Base-by-base conservation (phyloP, 2,113 vertebrate species). In the Hylia prasina region DNA sequence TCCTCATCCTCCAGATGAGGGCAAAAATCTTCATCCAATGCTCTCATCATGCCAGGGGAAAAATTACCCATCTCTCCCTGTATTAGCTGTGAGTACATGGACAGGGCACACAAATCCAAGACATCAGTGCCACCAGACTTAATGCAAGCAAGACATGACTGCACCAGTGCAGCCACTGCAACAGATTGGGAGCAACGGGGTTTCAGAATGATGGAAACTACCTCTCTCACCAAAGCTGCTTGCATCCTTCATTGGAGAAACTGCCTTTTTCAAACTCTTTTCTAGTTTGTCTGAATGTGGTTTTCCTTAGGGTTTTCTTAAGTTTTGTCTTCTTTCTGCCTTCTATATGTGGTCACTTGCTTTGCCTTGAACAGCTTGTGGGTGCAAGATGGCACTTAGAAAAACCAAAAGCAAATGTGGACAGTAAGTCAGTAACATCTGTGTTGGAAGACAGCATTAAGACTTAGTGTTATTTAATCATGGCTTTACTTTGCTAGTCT, bases 401-500 rank as follows among this genome's bases (percentile, higher is more conserved):
- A 93, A 91, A 73, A 89, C 50, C 57, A 60, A 37, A 60, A 60
- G 69, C 47, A 90, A 95, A 82, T 44, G 54, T n/a, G 83, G 78
- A 91, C 44, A 70, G 60, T 31, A 94, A 95, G n/a, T 95, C 45
- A 90, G 42, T 87, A 84, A 91, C 54, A 60, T 56, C 60, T 87
- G 79, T 79, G 85, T 61, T 90, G 25, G 35, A 82, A 58, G 70
- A 70, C 68, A 95, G 48, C 93, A 72, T 93, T 95, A 87, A 58
- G 92, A 82, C 44, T 93, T 31, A 30, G 58, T 92, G 48, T 82
- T 93, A 85, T 83, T 94, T 97, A 94, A 92, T 93, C 68, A 65
- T 78, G 44, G 93, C 40, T 96, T 95, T 93, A 75, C 83, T 97
- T 97, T 94, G 69, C 31, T 90, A 61, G 79, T 78, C 24, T 51